phyloP scores from a whole-genome alignment of 2,888 invertebrate species.

The Terebella lapidaria region DNA sequence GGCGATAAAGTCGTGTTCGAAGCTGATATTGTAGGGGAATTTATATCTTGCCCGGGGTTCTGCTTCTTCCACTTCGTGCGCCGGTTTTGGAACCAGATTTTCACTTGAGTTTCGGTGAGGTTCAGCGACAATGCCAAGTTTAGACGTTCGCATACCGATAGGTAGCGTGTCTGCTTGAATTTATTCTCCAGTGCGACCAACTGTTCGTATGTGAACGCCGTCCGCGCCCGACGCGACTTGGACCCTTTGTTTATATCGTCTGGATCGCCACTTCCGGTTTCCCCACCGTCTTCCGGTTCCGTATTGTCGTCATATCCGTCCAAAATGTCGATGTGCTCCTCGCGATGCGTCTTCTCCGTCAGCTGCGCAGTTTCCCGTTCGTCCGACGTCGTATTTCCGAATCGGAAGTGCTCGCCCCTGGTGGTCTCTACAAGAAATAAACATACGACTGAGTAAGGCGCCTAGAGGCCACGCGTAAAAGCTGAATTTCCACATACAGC shows the following conservation, averaged over 20 bases:
- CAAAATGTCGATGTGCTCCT: not conserved
- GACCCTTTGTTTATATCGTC: conserved; percentile 8
- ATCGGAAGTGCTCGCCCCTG: no score
- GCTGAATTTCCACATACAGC: no score
- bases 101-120: conserved; percentile 88
- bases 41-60: conserved; percentile 95
- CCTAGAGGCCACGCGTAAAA: no score
- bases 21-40: conserved; percentile 33
- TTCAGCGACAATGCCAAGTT: conserved; percentile 90
- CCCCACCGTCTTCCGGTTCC: not conserved
- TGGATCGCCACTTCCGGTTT: not conserved
- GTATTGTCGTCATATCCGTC: not conserved
- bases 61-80: conserved; percentile 99
- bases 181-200: conserved; percentile 96
- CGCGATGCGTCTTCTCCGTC: no score
- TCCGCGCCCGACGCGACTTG: conserved; percentile 84
- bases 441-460: no score
- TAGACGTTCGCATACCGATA: conserved; percentile 94
- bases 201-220: conserved; percentile 97
- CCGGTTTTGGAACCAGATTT: conserved; percentile 61
- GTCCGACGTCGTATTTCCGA: no score
- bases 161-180: conserved; percentile 88
- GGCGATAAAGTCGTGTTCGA: conserved; percentile 1
- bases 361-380: no score
- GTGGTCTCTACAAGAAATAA: no score